A percentile compares a stretch with the other conserved stretches of the same genome.
Evolutionary conservation across 2,113 vertebrate genomes (phyloP).

Genomic region (western clawed frog (Xenopus tropicalis)): UCB_Xtro_10.0 CM004450.2:85629501-85630000

Average conservation of each 20-base stretch:
- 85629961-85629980: no score
- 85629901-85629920: no score
- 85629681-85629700: constrained; percentile 19
- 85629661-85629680: constrained; percentile 28
- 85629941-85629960: no score
- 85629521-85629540: neutral
- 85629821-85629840: no score
- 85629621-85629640: constrained; percentile 17
- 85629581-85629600: neutral
- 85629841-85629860: no score
- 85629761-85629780: no score
- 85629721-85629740: neutral
- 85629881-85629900: no score
- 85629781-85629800: no score
- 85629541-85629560: neutral
- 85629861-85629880: no score
- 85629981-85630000: no score
- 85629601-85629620: neutral
- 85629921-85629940: no score
- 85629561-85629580: neutral
- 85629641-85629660: constrained; percentile 31
- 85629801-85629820: no score
- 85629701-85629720: neutral
- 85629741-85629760: neutral
- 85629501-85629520: constrained; percentile 7